Conservation (phyloP, 2,888 invertebrate genomes). For the Palloptera scutellata region DNA sequence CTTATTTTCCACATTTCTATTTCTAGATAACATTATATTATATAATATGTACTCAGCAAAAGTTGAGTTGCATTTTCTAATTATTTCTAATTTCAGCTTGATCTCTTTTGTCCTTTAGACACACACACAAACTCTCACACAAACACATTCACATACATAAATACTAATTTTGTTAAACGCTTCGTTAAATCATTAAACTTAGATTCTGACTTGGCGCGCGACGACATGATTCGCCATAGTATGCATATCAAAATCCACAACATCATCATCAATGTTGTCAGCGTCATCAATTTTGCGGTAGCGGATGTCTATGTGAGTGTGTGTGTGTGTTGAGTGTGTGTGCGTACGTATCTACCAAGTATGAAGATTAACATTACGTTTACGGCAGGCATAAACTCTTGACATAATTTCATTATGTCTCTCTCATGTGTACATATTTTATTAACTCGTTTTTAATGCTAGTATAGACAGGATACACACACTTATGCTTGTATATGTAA, state of each 20-base stretch:
- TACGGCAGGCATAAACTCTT: constrained; percentile 10
- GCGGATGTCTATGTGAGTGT: not conserved
- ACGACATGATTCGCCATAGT: constrained; percentile 12
- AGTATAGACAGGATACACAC: not conserved
- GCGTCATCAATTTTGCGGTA: constrained; percentile 15
- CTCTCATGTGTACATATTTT: constrained; percentile 7
- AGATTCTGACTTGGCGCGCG: constrained; percentile 23
- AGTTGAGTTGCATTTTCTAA: constrained; percentile 21
- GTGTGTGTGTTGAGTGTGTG: constrained; percentile 9
- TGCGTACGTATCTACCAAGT: not conserved
- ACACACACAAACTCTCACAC: constrained; percentile 4
- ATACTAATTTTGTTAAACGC: constrained; percentile 31
- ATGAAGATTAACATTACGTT: no score
- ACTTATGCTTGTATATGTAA: constrained; percentile 7
- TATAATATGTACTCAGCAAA: no score
- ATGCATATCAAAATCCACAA: no score
- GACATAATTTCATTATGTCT: constrained; percentile 12
- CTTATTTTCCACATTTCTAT: no score
- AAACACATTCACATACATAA: not conserved
- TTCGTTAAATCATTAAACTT: constrained; percentile 39
- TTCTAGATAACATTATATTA: no score
- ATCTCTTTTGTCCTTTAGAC: constrained; percentile 3
- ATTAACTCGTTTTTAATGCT: constrained; percentile 6
- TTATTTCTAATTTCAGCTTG: constrained; percentile 24
- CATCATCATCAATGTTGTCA: constrained; percentile 4